Evolutionary conservation across 1,140 invertebrate species (phyloP).

Genomic region (Pogonognathellus flavescens): DNA sequence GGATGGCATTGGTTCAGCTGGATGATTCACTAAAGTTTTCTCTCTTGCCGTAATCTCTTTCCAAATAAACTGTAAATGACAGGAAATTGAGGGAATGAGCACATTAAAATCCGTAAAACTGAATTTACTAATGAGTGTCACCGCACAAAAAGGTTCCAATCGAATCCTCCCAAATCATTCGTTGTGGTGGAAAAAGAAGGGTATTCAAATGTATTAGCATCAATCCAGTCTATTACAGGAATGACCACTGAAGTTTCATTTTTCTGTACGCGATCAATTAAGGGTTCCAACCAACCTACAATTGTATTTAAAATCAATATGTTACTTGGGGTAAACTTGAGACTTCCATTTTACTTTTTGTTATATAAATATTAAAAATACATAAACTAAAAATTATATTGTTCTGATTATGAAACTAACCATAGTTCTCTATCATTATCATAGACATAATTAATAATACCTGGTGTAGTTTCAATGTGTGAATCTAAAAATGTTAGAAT

Average conservation of each 20-base stretch:
- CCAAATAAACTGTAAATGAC: slow-evolving; percentile 26
- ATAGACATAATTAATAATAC: no score
- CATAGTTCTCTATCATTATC: no score
- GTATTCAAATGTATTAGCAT: slow-evolving; percentile 41
- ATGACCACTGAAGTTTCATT: slow-evolving; percentile 14
- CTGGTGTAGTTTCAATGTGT: slow-evolving; percentile 94
- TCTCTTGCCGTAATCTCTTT: neutral
- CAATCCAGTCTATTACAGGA: slow-evolving; percentile 46
- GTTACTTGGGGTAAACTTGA: no score
- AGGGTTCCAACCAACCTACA: slow-evolving; percentile 91
- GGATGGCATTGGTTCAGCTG: neutral
- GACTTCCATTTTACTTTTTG: no score
- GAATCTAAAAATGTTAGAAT: slow-evolving; percentile 96
- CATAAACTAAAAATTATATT: no score
- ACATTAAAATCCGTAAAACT: neutral
- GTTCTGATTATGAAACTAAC: no score
- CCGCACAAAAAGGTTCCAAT: slow-evolving; percentile 23
- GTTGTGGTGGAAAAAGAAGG: neutral
- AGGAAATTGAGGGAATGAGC: neutral
- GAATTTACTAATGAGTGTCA: neutral
- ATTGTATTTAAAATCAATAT: no score
- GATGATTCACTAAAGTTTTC: neutral
- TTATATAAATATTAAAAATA: no score
- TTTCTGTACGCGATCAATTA: slow-evolving; percentile 81
- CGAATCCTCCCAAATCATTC: slow-evolving; percentile 38